Conservation (phyloP, 2,888 invertebrate species). For the Macaria notata region DNA sequence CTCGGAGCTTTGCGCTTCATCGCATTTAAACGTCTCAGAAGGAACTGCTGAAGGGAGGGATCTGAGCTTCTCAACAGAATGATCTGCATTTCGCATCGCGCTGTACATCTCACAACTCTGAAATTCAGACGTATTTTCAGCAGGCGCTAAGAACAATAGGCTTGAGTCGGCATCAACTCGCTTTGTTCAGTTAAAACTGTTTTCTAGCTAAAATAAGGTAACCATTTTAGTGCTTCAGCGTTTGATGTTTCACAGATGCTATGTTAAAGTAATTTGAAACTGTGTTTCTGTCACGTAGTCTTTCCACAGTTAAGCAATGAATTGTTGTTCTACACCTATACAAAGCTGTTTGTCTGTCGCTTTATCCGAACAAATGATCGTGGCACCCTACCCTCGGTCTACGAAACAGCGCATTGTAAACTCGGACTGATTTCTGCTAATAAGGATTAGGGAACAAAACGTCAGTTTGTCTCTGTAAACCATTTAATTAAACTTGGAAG, state of each 20-base stretch:
- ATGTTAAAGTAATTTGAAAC: too few species aligned
- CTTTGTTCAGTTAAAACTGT: slow-evolving; percentile 10
- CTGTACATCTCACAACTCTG: slow-evolving; percentile 27
- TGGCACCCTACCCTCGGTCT: slow-evolving; percentile 26
- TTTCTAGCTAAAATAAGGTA: slow-evolving; percentile 1
- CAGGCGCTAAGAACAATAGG: slow-evolving; percentile 19
- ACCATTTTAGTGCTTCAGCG: slow-evolving; percentile 5
- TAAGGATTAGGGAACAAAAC: slow-evolving; percentile 49
- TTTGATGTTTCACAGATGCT: background rate
- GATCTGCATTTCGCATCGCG: slow-evolving; percentile 37
- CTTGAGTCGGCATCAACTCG: slow-evolving; percentile 12
- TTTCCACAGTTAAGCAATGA: background rate
- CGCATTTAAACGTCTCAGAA: slow-evolving; percentile 46
- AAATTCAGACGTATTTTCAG: slow-evolving; percentile 21
- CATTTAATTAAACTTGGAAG: slow-evolving; percentile 66
- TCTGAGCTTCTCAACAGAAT: slow-evolving; percentile 40
- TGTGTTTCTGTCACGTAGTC: background rate
- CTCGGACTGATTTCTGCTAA: slow-evolving; percentile 42
- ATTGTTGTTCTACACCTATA: slow-evolving; percentile 3
- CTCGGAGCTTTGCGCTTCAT: slow-evolving; percentile 52
- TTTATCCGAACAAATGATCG: slow-evolving; percentile 32
- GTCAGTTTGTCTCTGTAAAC: slow-evolving; percentile 48
- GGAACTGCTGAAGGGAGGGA: slow-evolving; percentile 42
- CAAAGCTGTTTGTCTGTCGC: slow-evolving; percentile 23
- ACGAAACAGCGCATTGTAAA: slow-evolving; percentile 41